Evolutionary conservation across 2,888 invertebrate genomes (phyloP).

Genomic region (Oeneis ivallda): DNA sequence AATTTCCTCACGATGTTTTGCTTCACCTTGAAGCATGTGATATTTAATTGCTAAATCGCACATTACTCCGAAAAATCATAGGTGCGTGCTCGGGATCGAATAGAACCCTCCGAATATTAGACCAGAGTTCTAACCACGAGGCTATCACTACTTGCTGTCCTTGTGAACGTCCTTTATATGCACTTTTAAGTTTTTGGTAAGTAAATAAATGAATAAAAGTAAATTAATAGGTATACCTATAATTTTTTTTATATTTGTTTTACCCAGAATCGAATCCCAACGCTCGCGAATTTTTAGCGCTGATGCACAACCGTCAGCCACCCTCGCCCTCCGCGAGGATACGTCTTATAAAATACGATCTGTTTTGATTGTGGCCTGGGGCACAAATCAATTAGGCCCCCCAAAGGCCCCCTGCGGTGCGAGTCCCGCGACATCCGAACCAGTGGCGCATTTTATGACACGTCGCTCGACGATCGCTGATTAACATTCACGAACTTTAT

Average conservation of each 20-base stretch:
- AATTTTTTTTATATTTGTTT: background rate
- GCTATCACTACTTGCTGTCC: too few species aligned
- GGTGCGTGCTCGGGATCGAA: too few species aligned
- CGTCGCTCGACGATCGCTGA: slow-evolving; percentile 76
- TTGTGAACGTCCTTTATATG: too few species aligned
- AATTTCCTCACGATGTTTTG: too few species aligned
- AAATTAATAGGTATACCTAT: background rate
- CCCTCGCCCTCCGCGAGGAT: slow-evolving; percentile 59
- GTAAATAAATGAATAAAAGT: too few species aligned
- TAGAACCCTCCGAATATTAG: too few species aligned
- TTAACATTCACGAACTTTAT: slow-evolving; percentile 79
- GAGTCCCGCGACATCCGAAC: slow-evolving; percentile 70
- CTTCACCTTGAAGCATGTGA: too few species aligned
- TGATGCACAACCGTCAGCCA: slow-evolving; percentile 40
- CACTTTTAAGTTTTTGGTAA: too few species aligned
- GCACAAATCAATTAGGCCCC: slow-evolving; percentile 81
- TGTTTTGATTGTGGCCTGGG: slow-evolving; percentile 83
- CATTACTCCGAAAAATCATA: too few species aligned
- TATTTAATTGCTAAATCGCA: too few species aligned
- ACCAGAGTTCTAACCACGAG: too few species aligned
- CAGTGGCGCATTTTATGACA: slow-evolving; percentile 82
- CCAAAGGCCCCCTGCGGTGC: slow-evolving; percentile 65
- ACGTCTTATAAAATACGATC: slow-evolving; percentile 82
- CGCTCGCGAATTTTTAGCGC: slow-evolving; percentile 28
- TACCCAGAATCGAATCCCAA: slow-evolving; percentile 55